A percentile compares a stretch with the other conserved stretches of the same genome.
Evolutionary conservation across 2,888 invertebrate species (phyloP).

Genomic region (Oegoconia quadripuncta): DNA sequence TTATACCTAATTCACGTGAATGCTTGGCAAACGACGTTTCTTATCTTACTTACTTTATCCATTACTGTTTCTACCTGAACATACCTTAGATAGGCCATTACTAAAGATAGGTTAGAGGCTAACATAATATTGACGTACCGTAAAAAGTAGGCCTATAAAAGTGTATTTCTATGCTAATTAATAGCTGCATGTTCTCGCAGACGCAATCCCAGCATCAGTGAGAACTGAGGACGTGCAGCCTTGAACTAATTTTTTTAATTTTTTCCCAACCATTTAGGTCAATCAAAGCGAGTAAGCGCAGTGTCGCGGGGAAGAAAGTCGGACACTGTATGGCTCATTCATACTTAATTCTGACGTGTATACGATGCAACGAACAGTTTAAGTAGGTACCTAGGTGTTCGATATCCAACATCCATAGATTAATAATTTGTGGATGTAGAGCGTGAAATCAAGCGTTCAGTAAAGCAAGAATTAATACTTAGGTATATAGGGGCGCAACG

Average conservation of each 20-base stretch:
- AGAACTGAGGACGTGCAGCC: constrained; percentile 27
- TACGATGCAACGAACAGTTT: constrained; percentile 1
- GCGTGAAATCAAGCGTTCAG: constrained; percentile 72
- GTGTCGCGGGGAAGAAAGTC: constrained; percentile 41
- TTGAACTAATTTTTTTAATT: constrained; percentile 45
- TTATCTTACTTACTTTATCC: too few relatives aligned
- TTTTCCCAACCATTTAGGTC: constrained; percentile 48
- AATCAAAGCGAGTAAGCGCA: constrained; percentile 30
- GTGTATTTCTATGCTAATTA: too few relatives aligned
- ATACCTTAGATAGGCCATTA: too few relatives aligned
- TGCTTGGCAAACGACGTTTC: too few relatives aligned
- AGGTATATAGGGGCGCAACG: constrained; percentile 68
- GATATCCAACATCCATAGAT: constrained; percentile 56
- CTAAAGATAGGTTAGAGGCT: too few relatives aligned
- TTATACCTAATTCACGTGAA: too few relatives aligned
- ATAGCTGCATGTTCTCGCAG: too few relatives aligned
- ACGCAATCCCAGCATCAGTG: background rate
- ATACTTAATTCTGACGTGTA: constrained; percentile 1
- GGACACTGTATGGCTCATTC: constrained; percentile 24
- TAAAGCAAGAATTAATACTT: constrained; percentile 63
- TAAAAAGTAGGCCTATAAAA: too few relatives aligned
- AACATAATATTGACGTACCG: too few relatives aligned
- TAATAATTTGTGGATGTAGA: constrained; percentile 71
- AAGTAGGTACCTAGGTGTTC: constrained; percentile 22
- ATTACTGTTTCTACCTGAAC: too few relatives aligned